phyloP scores from a whole-genome alignment of 1,140 invertebrate species.

The Tigriopus japonicus region DNA sequence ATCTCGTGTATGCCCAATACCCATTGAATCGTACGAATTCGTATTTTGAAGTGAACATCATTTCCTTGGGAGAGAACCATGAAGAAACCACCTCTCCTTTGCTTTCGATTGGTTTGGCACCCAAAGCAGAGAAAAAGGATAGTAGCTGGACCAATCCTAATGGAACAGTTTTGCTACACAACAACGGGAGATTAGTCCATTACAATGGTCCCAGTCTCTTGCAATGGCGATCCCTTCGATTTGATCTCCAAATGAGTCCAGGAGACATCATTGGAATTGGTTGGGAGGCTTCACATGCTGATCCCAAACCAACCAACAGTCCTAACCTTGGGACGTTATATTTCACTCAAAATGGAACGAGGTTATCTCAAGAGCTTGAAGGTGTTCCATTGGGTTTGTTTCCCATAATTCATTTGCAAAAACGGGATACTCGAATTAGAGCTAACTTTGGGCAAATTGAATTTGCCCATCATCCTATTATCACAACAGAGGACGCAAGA shows the following conservation, averaged over 20 bases:
- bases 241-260: conserved; percentile 23
- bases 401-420: conserved; percentile 28
- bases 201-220: conserved; percentile 28
- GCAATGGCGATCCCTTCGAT: conserved; percentile 26
- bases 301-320: background rate
- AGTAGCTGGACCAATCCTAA: conserved; percentile 27
- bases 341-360: conserved; percentile 26
- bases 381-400: conserved; percentile 26
- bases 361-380: conserved; percentile 22
- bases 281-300: conserved; percentile 22
- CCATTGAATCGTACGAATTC: background rate
- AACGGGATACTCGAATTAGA: conserved; percentile 25
- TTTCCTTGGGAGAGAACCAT: conserved; percentile 25
- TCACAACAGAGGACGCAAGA: too few species aligned
- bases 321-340: conserved; percentile 22
- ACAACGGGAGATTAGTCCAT: conserved; percentile 25
- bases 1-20: conserved; percentile 15
- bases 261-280: conserved; percentile 28
- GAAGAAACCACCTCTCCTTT: conserved; percentile 25
- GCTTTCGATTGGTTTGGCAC: conserved; percentile 20
- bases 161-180: conserved; percentile 22
- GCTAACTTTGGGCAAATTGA: conserved; percentile 26
- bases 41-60: conserved; percentile 26
- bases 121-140: conserved; percentile 25
- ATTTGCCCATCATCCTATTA: too few species aligned